Base-by-base conservation (phyloP, 2,113 vertebrate genomes). In the Pungitius pungitius region DNA sequence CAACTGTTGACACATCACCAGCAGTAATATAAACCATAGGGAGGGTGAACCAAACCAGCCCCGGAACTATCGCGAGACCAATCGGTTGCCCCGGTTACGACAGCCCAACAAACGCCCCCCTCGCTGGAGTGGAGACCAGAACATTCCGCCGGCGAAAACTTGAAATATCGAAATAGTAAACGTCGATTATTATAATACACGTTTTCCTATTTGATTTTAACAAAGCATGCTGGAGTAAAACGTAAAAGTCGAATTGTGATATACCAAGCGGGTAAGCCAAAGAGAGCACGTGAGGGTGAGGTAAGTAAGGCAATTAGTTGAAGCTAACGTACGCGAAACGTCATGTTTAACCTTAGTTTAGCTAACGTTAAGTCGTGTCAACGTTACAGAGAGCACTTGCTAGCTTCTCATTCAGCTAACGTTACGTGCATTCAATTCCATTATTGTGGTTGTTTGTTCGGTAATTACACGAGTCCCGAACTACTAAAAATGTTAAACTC, bases 21-120 rank as follows among this genome's bases (percentile, higher is more conserved):
- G 2, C 5, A 35, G 33, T 35, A 35, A 35, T 35, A 35, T 35
- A 35, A 35, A 35, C 33, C 33, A 35, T 1, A 51, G 10, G n/a
- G 49, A 12, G 4, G 9, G 18, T 26, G 10, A 73, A 27, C 9
- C 4, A 1, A 12, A 14, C 10, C 30, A 18, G 2, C 8, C 12
- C 18, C 52, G 0, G 18, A 1, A 6, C 13, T 86, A 70, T 86
- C 83, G 87, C 88, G 83, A 87, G 81, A 88, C 6, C 6, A 8
- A 8, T 15, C 3, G 37, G 90, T 89, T 85, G 40, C 51, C 83
- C 69, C 78, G 14, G 89, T 45, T 73, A 90, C 72, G 3, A 1
- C 8, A 59, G 39, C 30, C 17, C 47, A 84, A 86, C 77, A 83
- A 62, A 65, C 6, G 3, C 8, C 20, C 45, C 3, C 51, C 49